Evolutionary conservation across 2,888 invertebrate genomes (phyloP), one percentile per base, ranked within the genome.

Genomic region (Pyralis farinalis): DNA sequence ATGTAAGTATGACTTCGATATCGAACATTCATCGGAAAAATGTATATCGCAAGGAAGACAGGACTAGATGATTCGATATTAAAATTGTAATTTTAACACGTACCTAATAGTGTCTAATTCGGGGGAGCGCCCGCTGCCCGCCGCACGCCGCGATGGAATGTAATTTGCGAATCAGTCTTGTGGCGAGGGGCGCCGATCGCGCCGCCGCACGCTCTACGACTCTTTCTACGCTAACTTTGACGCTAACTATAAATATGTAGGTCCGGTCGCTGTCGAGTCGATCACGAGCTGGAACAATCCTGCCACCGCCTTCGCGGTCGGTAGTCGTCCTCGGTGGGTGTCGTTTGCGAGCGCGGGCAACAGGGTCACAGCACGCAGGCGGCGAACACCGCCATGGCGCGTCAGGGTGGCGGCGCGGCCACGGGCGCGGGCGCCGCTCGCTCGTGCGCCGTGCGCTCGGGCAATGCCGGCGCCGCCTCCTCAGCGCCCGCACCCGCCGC

Each of bases 321-420:
- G n/a, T n/a, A n/a, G n/a, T n/a, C n/a, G n/a, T n/a, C n/a, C n/a
- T n/a, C n/a, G n/a, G n/a, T n/a, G n/a, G n/a, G n/a, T n/a, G n/a
- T n/a, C n/a, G n/a, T 21, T 21, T 47, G 44, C 34, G 36, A 51
- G 37, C 47, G 43, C 40, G 40, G 47, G 50, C 35, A 45, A 41
- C 36, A 45, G 48, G 52, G 70, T 77, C 78, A 94, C 90, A 94
- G 92, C 91, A 94, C 93, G 91, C 94, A 94, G 91, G 94, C 94
- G 89, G 94, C 94, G 91, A 94, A 93, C 89, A 94, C 93, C 70
- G 93, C 93, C 92, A 94, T 92, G 90, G 93, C 93, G 90, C 94
- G 94, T 95, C 94, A 94, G 65, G 73, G 73, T 49, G 75, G 63
- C 57, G 58, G 46, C 41, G 41, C 90, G 40, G 77, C 90, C 92